Base-by-base conservation (phyloP, 2,113 vertebrate species). In the Vireo altiloquus region DNA sequence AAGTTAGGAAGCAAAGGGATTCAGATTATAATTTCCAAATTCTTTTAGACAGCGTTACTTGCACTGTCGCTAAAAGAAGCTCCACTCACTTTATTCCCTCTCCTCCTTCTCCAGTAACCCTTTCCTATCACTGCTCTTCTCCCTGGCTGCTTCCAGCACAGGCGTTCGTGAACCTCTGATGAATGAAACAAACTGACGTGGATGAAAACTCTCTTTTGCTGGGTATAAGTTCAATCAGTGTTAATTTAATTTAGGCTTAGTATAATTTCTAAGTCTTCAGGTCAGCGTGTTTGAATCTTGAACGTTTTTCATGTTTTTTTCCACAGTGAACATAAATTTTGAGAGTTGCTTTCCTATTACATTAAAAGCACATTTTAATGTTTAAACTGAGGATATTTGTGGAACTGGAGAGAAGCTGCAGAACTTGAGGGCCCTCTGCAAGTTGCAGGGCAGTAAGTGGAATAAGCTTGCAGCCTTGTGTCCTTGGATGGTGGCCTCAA, bases 111-210 rank as follows among this genome's bases (percentile, higher is more conserved):
- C 24, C n/a, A 9, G 19, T 77, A 31, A 11, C 50, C 65, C 60
- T 44, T 84, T 27, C 50, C 64, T 66, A 0, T 50, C 22, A 3
- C 9, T 82, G 56, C 20, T 71, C 11, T 78, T 76, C 53, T 72
- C 19, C 50, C n/a, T 52, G 65, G 9, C n/a, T 76, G 59, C 50
- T 74, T 59, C 69, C 61, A 52, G 49, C 57, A 65, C 21, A 64
- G 74, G 42, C 0, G 0, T 53, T 65, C 0, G 0, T 44, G 28
- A 40, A 15, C 40, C 21, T 66, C 33, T 23, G 6, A 2, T 25
- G 35, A 70, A 13, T 33, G 52, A 63, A 72, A 17, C 7, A n/a
- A 33, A 49, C n/a, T 63, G 75, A 24, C 40, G 33, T 42, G 44
- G 24, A 17, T 89, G 53, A 60, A 83, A 69, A n/a, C n/a, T 4